Conservation (phyloP, 2,888 invertebrate species). For the Unio delphinus region DNA sequence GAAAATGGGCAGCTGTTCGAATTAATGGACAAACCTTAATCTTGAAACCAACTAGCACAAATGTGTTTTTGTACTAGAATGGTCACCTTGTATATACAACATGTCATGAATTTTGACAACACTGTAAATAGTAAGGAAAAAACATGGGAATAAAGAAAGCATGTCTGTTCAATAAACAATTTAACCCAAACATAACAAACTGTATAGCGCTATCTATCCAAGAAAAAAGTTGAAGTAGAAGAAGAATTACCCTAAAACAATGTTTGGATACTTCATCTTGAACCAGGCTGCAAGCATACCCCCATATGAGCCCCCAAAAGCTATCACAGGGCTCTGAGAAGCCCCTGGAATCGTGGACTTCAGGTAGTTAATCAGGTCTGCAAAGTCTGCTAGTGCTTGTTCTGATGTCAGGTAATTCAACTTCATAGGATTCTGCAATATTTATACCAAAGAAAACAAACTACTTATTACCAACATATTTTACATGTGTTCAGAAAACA, state of each 20-base stretch:
- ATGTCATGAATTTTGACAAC: no score
- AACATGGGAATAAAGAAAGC: no score
- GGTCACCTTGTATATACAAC: no score
- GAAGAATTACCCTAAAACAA: slow-evolving; percentile 79
- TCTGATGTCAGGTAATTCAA: slow-evolving; percentile 84
- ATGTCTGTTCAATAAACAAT: no score
- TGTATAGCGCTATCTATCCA: neutral
- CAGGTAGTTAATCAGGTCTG: slow-evolving; percentile 82
- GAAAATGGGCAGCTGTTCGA: no score
- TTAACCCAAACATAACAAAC: neutral
- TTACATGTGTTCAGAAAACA: slow-evolving; percentile 13
- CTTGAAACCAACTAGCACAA: no score
- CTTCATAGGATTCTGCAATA: slow-evolving; percentile 53
- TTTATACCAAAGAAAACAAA: no score
- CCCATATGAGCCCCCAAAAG: slow-evolving; percentile 92
- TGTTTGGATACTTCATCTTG: slow-evolving; percentile 93
- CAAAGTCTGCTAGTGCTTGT: slow-evolving; percentile 95
- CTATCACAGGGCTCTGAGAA: slow-evolving; percentile 83
- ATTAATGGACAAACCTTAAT: no score
- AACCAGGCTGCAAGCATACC: slow-evolving; percentile 98
- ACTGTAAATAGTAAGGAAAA: no score
- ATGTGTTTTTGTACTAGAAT: no score
- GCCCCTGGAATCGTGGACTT: slow-evolving; percentile 73
- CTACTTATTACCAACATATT: no score
- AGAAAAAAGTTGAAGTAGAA: neutral